These are phyloP conservation scores for Salvator merianae DNA, from an alignment of 2,113 vertebrate genomes.

Conservation along the genomic window DNA sequence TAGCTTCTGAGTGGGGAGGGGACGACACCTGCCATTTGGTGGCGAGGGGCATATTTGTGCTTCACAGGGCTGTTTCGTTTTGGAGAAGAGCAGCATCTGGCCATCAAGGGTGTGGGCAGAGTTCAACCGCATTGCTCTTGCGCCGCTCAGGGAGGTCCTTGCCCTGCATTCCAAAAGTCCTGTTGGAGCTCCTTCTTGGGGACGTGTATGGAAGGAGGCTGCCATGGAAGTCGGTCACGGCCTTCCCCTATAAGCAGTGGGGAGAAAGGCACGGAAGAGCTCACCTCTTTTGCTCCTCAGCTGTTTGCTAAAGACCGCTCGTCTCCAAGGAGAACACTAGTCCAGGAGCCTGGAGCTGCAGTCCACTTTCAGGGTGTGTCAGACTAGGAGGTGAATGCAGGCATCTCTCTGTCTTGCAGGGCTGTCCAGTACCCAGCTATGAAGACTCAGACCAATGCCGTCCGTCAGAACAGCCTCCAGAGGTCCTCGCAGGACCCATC, in stretches of 20 bases:
- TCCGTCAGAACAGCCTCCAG: constrained; percentile 56
- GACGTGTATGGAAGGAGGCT: background rate
- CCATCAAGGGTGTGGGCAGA: too few relatives aligned
- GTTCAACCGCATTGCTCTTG: too few relatives aligned
- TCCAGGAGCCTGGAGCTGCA: background rate
- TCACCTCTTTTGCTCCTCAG: too few relatives aligned
- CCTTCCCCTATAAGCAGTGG: too few relatives aligned
- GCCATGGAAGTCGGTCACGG: background rate
- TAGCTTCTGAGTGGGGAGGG: too few relatives aligned
- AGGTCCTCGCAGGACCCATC: constrained; percentile 43
- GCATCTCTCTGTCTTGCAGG: constrained; percentile 57
- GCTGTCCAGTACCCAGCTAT: constrained; percentile 72
- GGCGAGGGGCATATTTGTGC: too few relatives aligned
- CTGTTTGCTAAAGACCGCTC: too few relatives aligned
- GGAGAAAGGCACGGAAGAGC: background rate
- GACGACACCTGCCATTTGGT: too few relatives aligned
- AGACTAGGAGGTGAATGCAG: constrained; percentile 23
- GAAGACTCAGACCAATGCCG: constrained; percentile 58
- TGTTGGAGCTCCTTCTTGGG: background rate
- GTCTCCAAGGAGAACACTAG: background rate
- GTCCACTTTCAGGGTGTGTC: background rate
- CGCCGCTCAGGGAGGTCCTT: too few relatives aligned
- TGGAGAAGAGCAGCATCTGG: too few relatives aligned
- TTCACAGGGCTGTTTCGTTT: too few relatives aligned
- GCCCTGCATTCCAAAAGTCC: too few relatives aligned